Evolutionary conservation across 2,113 vertebrate species (phyloP), one percentile per base, ranked within the genome.

Genomic region (Theropithecus gelada): DNA sequence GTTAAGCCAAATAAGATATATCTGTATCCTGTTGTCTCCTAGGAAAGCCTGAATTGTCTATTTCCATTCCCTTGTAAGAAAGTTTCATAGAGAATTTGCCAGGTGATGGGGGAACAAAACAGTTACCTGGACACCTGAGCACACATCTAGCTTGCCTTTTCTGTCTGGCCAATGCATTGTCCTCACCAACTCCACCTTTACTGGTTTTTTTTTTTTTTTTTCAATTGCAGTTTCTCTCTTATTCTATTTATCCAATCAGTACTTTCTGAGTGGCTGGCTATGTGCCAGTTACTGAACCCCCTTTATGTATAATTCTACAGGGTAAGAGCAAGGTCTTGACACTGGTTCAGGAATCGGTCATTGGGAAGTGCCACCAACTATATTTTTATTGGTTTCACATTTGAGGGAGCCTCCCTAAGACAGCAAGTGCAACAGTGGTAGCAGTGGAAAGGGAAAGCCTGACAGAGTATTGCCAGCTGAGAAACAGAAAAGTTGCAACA

Each of bases 371-470:
- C 32, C 25, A 30, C 91, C 66, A 61, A 50, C 79, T 52, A 14
- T n/a, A 23, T 93, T 73, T 91, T 86, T 30, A 79, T 80, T 96
- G 94, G 72, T 83, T 93, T 96, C 72, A 8, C 27, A 83, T 96
- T 80, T 13, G 18, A 93, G 92, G 83, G 75, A 50, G 12, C 78
- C 89, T 86, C 23, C 40, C 81, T 79, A 27, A 40, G 64, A 66
- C 25, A 45, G 8, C 32, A 78, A 48, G 18, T 79, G n/a, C 30
- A 18, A 1, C 18, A 1, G 55, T 20, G n/a, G 57, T 13, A 43
- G 12, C 52, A 17, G 7, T 32, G 50, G 88, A 23, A 80, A 72
- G 66, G 43, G n/a, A 30, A 13, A 32, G 23, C 48, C 50, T 18
- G 32, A n/a, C 59, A 22, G 16, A 6, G 40, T 17, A 5, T 43